Evolutionary conservation across 2,797 vertebrate genomes (phyloP).

Genomic region (Lerista edwardsae): DNA sequence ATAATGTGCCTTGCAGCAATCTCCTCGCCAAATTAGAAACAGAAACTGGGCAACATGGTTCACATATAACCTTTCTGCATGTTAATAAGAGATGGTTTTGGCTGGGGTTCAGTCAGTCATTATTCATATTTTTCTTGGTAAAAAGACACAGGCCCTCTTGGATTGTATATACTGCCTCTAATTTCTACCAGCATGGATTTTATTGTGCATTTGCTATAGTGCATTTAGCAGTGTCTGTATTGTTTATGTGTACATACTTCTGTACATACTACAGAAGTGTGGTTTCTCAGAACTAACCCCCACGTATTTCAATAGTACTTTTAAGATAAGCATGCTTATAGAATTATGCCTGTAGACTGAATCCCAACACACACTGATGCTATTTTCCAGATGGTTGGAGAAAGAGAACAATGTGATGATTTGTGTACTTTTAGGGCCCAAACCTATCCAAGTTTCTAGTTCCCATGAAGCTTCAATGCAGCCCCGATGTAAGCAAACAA

Average conservation of each 20-base stretch:
- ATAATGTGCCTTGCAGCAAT: conserved; percentile 55
- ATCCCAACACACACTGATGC: background rate
- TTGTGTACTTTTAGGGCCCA: too few species aligned
- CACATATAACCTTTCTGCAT: conserved; percentile 62
- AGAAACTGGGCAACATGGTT: conserved; percentile 37
- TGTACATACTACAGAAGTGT: background rate
- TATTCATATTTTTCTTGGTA: conserved; percentile 62
- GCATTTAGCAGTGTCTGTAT: conserved; percentile 41
- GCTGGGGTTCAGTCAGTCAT: conserved; percentile 60
- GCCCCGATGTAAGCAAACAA: too few species aligned
- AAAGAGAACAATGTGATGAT: conserved; percentile 53
- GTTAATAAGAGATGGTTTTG: conserved; percentile 62
- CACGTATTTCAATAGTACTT: background rate
- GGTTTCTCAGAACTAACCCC: background rate
- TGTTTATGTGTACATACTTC: background rate
- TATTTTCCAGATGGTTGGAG: conserved; percentile 48
- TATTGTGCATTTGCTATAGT: conserved; percentile 33
- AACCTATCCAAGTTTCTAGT: too few species aligned
- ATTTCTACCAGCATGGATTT: conserved; percentile 32
- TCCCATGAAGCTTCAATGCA: too few species aligned
- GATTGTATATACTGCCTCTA: background rate
- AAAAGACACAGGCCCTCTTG: conserved; percentile 34
- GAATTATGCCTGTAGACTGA: background rate
- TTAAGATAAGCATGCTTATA: background rate
- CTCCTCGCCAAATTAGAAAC: conserved; percentile 70